phyloP scores from a whole-genome alignment of 92 coral and sea anemone genomes.

The Phenganax subtilis region DNA sequence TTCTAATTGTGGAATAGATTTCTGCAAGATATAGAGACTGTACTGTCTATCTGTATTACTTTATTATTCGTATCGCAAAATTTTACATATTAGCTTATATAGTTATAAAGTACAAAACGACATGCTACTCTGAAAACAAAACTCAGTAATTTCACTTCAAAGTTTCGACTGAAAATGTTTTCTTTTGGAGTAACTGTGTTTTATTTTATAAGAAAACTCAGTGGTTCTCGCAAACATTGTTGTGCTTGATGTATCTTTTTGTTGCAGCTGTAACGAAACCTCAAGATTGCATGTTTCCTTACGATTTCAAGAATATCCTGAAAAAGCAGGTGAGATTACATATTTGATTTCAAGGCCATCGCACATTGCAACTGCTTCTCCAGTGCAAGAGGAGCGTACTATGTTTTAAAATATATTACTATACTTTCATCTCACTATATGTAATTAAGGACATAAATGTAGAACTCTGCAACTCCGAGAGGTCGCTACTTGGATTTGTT shows the following conservation, averaged over 20 bases:
- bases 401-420: background rate
- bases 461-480: constrained; percentile 80
- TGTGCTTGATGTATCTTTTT: background rate
- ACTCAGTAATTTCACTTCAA: background rate
- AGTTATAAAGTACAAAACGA: background rate
- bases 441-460: constrained; percentile 67
- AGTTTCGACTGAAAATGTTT: background rate
- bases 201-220: too few species aligned
- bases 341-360: too few species aligned
- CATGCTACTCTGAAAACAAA: background rate
- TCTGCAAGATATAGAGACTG: too few species aligned
- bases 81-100: background rate
- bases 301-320: constrained; percentile 76
- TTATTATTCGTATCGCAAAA: background rate
- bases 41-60: too few species aligned
- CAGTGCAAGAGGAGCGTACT: background rate
- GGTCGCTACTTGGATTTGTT: constrained; percentile 78
- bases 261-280: constrained; percentile 86
- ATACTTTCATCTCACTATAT: background rate
- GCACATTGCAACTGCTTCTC: too few species aligned
- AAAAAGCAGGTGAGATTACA: constrained; percentile 64
- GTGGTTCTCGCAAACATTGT: too few species aligned
- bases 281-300: constrained; percentile 79
- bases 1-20: too few species aligned
- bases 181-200: background rate